These are phyloP conservation scores for Eristalis pertinax DNA, from an alignment of 2,888 invertebrate species.

Conservation along the genomic window DNA sequence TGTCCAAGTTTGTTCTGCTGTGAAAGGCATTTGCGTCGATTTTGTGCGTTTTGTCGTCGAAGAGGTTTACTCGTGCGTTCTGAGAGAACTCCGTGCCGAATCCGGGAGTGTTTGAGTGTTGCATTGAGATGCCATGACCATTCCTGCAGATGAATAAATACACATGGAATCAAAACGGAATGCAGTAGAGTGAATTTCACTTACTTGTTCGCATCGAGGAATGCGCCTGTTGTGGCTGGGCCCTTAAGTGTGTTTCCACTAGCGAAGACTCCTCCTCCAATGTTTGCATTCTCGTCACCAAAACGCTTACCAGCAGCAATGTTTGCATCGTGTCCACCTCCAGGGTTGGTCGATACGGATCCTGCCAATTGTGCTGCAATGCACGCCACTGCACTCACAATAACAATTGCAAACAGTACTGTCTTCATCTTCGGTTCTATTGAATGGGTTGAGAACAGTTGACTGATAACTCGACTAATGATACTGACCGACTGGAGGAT, in stretches of 20 bases:
- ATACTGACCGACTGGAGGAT: background rate
- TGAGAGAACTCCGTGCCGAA: slow-evolving; percentile 73
- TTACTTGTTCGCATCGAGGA: slow-evolving; percentile 76
- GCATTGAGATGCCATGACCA: slow-evolving; percentile 75
- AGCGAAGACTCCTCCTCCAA: slow-evolving; percentile 76
- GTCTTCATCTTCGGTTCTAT: slow-evolving; percentile 11
- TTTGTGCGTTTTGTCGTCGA: slow-evolving; percentile 69
- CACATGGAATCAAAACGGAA: background rate
- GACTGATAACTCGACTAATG: background rate
- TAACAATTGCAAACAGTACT: background rate
- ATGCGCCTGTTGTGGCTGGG: slow-evolving; percentile 76
- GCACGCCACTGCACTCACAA: background rate
- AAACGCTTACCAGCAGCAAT: slow-evolving; percentile 62
- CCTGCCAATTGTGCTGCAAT: slow-evolving; percentile 57
- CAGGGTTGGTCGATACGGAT: slow-evolving; percentile 73
- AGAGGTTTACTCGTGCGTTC: slow-evolving; percentile 74
- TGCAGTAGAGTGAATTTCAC: slow-evolving; percentile 30
- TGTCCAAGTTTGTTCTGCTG: slow-evolving; percentile 73
- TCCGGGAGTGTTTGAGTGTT: slow-evolving; percentile 75
- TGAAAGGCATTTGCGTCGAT: slow-evolving; percentile 76
- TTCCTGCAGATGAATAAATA: slow-evolving; percentile 72
- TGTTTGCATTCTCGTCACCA: slow-evolving; percentile 74
- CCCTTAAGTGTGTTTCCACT: slow-evolving; percentile 73
- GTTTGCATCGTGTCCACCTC: slow-evolving; percentile 73
- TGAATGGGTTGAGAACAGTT: background rate